Conservation (phyloP, 2,113 vertebrate genomes). For the Hiodon alosoides region DNA sequence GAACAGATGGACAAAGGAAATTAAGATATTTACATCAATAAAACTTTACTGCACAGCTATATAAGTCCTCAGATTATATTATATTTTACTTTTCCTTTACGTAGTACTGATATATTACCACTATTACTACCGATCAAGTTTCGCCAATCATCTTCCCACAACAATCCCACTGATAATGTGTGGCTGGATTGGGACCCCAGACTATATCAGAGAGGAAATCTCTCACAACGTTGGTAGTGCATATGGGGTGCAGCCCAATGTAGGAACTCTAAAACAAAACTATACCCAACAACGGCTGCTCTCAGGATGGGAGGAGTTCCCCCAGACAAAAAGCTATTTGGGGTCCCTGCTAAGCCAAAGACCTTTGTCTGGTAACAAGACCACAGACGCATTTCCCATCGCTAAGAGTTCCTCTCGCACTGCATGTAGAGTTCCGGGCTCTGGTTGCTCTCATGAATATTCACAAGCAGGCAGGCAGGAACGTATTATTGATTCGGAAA, state of each 20-base stretch:
- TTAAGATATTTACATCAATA: conserved; percentile 48
- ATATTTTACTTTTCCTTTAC: conserved; percentile 61
- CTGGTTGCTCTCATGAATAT: conserved; percentile 7
- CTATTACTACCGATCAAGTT: conserved; percentile 50
- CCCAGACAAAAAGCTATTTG: background rate
- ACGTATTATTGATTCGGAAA: conserved; percentile 3
- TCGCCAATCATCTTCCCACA: conserved; percentile 53
- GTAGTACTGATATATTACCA: conserved; percentile 68
- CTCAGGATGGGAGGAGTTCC: background rate
- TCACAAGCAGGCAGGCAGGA: background rate
- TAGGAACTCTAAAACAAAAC: no score
- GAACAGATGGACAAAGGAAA: conserved; percentile 24
- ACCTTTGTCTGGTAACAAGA: background rate
- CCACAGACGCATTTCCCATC: conserved; percentile 5
- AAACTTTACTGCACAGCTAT: conserved; percentile 46
- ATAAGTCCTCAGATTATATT: conserved; percentile 51
- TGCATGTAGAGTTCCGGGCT: background rate
- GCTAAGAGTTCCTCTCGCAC: conserved; percentile 12
- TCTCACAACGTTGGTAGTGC: background rate
- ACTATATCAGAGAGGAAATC: background rate
- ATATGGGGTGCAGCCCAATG: background rate
- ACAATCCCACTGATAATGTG: conserved; percentile 45
- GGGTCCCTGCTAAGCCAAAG: background rate
- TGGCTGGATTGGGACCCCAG: background rate
- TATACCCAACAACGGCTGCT: no score